phyloP scores from a whole-genome alignment of 2,113 vertebrate genomes.

The Phyllostomus discolor region DNA sequence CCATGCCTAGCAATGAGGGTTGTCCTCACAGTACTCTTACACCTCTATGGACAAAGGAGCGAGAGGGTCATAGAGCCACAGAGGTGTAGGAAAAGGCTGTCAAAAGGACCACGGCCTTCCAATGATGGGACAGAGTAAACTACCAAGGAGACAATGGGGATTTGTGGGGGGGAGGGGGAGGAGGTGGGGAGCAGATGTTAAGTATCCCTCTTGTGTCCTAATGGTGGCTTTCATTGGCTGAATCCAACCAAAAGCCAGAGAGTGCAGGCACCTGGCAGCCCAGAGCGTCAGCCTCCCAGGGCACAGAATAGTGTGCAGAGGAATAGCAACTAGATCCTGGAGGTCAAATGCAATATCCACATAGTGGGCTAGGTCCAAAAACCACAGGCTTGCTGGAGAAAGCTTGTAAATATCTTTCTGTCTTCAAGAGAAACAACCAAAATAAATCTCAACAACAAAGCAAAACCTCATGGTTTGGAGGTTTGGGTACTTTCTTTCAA shows the following conservation, averaged over 20 bases:
- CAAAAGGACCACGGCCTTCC: background rate
- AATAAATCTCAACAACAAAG: background rate
- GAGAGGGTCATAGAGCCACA: background rate
- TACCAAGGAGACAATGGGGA: background rate
- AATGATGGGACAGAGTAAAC: background rate
- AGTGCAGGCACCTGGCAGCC: too few species aligned
- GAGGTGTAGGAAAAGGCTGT: background rate
- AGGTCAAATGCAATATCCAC: background rate
- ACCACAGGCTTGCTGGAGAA: background rate
- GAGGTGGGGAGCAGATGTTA: background rate
- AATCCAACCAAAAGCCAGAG: background rate
- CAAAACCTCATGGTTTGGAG: background rate
- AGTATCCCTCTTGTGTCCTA: background rate
- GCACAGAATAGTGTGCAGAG: background rate
- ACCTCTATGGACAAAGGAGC: background rate
- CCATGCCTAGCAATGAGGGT: background rate
- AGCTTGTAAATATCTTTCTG: background rate
- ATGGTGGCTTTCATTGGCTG: background rate
- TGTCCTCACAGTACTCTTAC: background rate
- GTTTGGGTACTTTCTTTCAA: background rate
- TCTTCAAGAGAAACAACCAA: background rate
- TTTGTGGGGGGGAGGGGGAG: background rate
- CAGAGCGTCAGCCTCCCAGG: background rate
- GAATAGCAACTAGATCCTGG: background rate
- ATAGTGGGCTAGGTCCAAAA: background rate